Percentiles rank a stretch among this genome's conserved stretches.
Conservation (phyloP, 2,113 vertebrate species). For the Ivindomyrus marchei region DNA sequence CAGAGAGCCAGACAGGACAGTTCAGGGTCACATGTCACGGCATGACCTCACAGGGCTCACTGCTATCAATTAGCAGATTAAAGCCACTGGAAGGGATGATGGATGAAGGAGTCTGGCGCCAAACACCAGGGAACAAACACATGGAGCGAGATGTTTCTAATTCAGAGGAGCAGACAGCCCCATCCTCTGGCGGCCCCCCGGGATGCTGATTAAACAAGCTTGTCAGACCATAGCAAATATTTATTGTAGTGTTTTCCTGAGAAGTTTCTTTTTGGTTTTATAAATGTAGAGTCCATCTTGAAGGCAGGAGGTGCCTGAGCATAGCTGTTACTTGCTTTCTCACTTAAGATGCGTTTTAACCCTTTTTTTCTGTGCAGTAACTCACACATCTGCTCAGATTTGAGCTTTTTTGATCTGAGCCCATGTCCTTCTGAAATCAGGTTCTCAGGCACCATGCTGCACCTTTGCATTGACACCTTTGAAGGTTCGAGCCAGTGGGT, state of each 20-base stretch:
- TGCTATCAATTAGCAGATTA: background rate
- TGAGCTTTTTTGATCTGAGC: background rate
- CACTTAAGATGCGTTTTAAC: background rate
- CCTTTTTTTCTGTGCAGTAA: background rate
- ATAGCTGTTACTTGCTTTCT: background rate
- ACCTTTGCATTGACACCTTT: background rate
- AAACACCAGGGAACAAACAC: background rate
- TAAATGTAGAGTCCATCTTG: background rate
- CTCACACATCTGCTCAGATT: background rate
- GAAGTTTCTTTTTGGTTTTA: background rate
- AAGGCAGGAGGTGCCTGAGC: background rate
- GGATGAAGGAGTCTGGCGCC: background rate
- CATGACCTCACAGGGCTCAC: background rate
- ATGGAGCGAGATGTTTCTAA: background rate
- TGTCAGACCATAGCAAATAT: background rate
- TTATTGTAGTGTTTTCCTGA: background rate
- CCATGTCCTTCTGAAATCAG: background rate
- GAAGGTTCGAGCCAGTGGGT: background rate
- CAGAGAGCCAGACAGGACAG: background rate
- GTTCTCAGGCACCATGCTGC: background rate
- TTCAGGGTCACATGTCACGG: background rate
- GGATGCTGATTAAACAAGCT: background rate
- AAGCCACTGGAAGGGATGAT: background rate
- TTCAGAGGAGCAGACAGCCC: background rate
- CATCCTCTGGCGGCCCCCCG: background rate